Percentiles rank a stretch among this genome's conserved stretches.
Conservation (phyloP, 2,888 invertebrate genomes). For the Zhengitettix transpicula region DNA sequence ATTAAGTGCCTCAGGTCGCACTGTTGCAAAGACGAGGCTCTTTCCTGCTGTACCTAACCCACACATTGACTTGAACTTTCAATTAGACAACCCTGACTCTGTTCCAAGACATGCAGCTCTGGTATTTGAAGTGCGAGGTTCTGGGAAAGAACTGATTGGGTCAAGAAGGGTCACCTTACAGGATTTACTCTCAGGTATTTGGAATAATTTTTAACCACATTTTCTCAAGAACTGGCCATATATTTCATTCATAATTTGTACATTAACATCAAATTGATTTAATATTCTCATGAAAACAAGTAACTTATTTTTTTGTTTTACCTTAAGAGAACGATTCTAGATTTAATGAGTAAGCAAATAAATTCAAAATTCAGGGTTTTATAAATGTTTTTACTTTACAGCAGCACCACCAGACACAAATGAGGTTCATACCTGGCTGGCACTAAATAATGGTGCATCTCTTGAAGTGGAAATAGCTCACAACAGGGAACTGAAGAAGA, state of each 20-base stretch:
- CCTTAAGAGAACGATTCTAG: no score
- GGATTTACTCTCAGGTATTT: slow-evolving; percentile 26
- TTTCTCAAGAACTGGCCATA: no score
- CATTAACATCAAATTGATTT: no score
- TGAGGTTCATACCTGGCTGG: slow-evolving; percentile 25
- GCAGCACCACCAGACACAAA: slow-evolving; percentile 19
- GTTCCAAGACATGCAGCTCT: slow-evolving; percentile 27
- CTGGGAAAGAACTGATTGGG: slow-evolving; percentile 29
- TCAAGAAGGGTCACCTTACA: slow-evolving; percentile 27
- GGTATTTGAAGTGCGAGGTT: slow-evolving; percentile 29
- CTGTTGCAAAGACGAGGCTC: slow-evolving; percentile 28
- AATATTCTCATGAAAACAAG: no score
- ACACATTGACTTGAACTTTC: slow-evolving; percentile 28
- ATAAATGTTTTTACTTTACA: slow-evolving; percentile 1
- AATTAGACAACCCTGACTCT: slow-evolving; percentile 25
- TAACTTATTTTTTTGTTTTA: no score
- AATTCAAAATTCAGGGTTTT: no score
- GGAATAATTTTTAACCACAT: no score
- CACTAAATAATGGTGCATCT: slow-evolving; percentile 26
- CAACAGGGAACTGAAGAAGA: slow-evolving; percentile 23
- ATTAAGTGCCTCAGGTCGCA: slow-evolving; percentile 21
- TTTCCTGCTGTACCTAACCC: slow-evolving; percentile 28
- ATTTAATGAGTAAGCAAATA: no score
- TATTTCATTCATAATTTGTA: no score
- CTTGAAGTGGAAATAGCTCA: slow-evolving; percentile 26